Conservation (phyloP, 2,113 vertebrate genomes). For the Microcebus griseorufus region DNA sequence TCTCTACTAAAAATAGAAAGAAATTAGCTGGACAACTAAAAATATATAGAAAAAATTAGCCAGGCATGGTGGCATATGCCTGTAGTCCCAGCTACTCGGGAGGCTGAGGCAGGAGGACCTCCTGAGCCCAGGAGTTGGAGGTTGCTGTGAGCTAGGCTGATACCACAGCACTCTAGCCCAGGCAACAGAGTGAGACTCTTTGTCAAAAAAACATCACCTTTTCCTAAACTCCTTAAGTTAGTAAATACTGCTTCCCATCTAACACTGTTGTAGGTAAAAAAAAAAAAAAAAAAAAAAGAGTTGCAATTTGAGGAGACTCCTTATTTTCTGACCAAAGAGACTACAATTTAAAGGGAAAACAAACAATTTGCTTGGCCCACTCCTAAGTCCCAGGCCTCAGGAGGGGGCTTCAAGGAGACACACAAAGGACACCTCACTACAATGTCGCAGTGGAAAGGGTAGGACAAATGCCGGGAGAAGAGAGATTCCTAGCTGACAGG, state of each 20-base stretch:
- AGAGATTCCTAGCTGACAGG: not conserved
- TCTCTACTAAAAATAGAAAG: too few relatives aligned
- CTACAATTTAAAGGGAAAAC: not conserved
- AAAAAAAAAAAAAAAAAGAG: not conserved
- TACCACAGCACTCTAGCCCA: too few relatives aligned
- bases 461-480: not conserved
- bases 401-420: not conserved
- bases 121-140: too few relatives aligned
- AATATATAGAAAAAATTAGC: too few relatives aligned
- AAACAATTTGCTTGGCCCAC: not conserved
- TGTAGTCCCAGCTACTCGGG: too few relatives aligned
- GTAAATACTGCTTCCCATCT: not conserved
- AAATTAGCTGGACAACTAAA: too few relatives aligned
- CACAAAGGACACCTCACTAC: too few relatives aligned
- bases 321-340: not conserved
- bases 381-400: not conserved
- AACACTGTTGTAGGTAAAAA: not conserved
- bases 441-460: not conserved
- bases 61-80: too few relatives aligned
- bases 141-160: too few relatives aligned
- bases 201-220: not conserved
- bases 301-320: not conserved
- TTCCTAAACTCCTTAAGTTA: not conserved
- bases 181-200: too few relatives aligned
- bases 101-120: too few relatives aligned